Percentiles rank a stretch among this genome's conserved stretches.
These are phyloP conservation scores for Zosterops borbonicus DNA, from an alignment of 2,113 vertebrate genomes.

Conservation along the genomic window DNA sequence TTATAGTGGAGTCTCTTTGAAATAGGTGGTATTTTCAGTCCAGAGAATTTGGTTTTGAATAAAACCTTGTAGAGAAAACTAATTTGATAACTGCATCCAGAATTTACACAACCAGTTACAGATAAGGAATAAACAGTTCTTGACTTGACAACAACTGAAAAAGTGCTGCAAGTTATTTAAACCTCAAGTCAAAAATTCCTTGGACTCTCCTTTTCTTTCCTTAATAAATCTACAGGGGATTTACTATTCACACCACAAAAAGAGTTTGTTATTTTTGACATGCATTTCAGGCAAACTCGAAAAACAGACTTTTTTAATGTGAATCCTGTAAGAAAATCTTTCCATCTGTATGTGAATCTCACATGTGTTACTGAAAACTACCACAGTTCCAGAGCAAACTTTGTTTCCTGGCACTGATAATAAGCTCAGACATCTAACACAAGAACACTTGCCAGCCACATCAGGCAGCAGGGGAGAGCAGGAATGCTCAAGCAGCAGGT, in stretches of 20 bases:
- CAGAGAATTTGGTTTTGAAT: not conserved
- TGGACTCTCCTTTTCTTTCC: not conserved
- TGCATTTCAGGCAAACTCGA: not conserved
- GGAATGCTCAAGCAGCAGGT: not conserved
- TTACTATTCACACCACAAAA: not conserved
- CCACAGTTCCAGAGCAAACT: not conserved
- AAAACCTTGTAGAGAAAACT: not conserved
- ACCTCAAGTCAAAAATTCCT: not conserved
- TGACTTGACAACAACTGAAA: not conserved
- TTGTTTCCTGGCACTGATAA: not conserved
- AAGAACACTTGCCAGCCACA: not conserved
- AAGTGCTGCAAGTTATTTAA: not conserved
- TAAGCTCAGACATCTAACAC: not conserved
- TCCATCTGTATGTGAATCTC: not conserved
- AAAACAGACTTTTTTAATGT: not conserved
- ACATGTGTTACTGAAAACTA: not conserved
- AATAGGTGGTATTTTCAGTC: not conserved
- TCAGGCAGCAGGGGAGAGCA: not conserved
- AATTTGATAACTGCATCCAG: not conserved
- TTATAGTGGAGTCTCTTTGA: not conserved
- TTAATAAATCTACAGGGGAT: not conserved
- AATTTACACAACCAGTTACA: not conserved
- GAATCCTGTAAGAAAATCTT: not conserved
- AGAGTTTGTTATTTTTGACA: not conserved
- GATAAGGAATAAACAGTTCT: not conserved